phyloP scores from a whole-genome alignment of 2,797 vertebrate genomes.

The Myiotriccus ornatus region DNA sequence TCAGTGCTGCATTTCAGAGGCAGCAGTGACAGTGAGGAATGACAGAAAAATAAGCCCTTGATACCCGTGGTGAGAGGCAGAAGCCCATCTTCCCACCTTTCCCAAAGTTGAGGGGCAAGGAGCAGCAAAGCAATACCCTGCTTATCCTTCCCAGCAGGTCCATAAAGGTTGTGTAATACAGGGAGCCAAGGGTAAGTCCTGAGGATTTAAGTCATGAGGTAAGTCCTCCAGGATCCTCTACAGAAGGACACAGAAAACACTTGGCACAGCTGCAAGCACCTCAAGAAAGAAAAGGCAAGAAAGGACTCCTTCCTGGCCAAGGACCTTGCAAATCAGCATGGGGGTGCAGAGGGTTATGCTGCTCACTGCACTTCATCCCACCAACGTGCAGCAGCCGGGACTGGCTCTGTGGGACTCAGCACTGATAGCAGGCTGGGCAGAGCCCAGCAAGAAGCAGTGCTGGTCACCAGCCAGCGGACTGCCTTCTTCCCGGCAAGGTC shows the following conservation, averaged over 20 bases:
- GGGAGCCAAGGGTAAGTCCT: background rate
- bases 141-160: background rate
- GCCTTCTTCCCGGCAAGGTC: background rate
- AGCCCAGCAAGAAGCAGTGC: background rate
- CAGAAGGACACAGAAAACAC: background rate
- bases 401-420: background rate
- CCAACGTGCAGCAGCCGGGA: background rate
- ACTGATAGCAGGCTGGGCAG: background rate
- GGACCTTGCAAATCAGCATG: background rate
- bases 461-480: background rate
- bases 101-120: background rate
- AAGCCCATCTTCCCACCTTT: background rate
- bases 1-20: background rate
- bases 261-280: background rate
- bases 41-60: background rate
- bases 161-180: background rate
- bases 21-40: background rate
- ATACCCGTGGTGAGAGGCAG: background rate
- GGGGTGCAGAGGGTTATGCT: background rate
- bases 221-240: background rate
- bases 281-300: background rate
- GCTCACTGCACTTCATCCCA: background rate
- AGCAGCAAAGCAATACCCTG: background rate
- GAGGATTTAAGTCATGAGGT: background rate
- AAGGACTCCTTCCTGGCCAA: background rate